Percentiles rank a stretch among this genome's conserved stretches.
These are phyloP conservation scores for Miltochrista miniata DNA, from an alignment of 2,888 invertebrate genomes.

Conservation along the genomic window DNA sequence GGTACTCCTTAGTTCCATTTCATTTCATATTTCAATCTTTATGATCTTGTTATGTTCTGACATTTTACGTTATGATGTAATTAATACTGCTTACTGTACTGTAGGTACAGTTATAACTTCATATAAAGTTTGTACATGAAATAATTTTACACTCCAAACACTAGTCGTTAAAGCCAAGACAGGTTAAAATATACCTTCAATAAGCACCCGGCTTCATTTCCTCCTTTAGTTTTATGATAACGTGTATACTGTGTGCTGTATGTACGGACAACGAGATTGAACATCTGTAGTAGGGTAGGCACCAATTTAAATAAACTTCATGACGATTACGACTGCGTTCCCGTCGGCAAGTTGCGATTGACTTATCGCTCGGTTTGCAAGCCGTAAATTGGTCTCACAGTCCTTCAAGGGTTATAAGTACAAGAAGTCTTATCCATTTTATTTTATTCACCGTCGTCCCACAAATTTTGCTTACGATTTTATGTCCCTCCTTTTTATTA, in stretches of 20 bases:
- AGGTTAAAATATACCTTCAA: no score
- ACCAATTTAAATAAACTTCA: conserved; percentile 62
- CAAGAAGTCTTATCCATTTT: conserved; percentile 34
- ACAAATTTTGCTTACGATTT: conserved; percentile 13
- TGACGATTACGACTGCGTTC: conserved; percentile 48
- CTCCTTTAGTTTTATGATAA: conserved; percentile 18
- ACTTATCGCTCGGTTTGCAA: conserved; percentile 45
- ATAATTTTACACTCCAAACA: no score
- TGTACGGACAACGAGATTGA: conserved; percentile 36
- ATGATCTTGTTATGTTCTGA: no score
- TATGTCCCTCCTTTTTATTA: conserved; percentile 4
- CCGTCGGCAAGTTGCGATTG: conserved; percentile 40
- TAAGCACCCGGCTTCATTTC: not conserved
- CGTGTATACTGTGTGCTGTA: conserved; percentile 8
- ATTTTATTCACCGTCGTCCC: conserved; percentile 30
- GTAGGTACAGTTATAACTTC: no score
- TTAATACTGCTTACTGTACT: no score
- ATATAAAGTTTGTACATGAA: no score
- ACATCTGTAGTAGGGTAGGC: conserved; percentile 39
- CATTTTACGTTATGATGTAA: no score
- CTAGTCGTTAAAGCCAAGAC: no score
- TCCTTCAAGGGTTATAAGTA: conserved; percentile 37
- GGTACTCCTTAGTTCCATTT: no score
- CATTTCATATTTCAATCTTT: no score
- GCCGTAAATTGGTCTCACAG: conserved; percentile 50